A percentile compares a stretch with the other conserved stretches of the same genome.
Conservation (phyloP, 2,797 vertebrate genomes). For the Meriones psammophilus region DNA sequence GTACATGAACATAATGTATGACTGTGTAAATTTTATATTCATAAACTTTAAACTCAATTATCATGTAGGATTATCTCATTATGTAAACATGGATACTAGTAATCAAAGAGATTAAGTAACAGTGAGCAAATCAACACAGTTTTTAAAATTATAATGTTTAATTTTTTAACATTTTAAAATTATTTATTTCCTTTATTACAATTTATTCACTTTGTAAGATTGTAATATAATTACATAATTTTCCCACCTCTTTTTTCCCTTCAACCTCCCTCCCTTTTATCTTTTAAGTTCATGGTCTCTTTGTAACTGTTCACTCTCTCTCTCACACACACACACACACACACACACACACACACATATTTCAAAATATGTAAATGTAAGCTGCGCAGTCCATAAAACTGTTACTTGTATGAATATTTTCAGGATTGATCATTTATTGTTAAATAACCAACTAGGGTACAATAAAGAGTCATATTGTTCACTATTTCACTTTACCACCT, state of each 20-base stretch:
- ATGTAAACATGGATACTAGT: background rate
- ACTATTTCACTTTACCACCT: constrained; percentile 12
- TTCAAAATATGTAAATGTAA: background rate
- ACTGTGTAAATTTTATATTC: background rate
- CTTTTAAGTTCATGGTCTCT: background rate
- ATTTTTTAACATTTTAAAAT: no score
- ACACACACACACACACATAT: background rate
- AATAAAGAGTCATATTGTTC: background rate
- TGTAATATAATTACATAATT: background rate
- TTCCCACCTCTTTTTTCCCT: background rate
- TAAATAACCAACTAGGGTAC: background rate
- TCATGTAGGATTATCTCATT: background rate
- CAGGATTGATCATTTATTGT: background rate
- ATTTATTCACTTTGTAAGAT: background rate
- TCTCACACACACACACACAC: no score
- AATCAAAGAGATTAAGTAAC: background rate
- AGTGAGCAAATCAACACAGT: background rate
- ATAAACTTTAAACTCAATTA: background rate
- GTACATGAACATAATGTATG: background rate
- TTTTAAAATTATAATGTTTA: background rate
- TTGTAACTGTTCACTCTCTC: background rate
- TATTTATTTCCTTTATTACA: no score
- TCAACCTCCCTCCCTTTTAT: background rate
- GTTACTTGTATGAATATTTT: background rate
- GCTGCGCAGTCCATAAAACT: background rate